Evolutionary conservation across 2,797 vertebrate genomes (phyloP).

Genomic region (Babyrousa celebensis): DNA sequence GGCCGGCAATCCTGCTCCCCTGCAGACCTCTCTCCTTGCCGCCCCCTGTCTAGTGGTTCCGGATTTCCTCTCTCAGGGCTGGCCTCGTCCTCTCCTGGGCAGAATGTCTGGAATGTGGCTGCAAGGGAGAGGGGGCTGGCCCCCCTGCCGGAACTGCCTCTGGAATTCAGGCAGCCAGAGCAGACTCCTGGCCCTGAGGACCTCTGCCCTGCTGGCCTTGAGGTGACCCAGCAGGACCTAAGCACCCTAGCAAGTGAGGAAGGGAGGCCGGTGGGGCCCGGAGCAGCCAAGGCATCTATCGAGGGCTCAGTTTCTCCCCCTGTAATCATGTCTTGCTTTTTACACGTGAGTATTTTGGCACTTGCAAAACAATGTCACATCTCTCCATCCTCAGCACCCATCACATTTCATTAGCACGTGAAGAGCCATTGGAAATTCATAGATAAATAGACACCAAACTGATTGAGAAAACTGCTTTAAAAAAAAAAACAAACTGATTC

Average conservation of each 20-base stretch:
- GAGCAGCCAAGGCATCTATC: neutral
- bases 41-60: neutral
- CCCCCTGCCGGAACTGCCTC: neutral
- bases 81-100: neutral
- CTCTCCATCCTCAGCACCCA: neutral
- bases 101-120: conserved; percentile 71
- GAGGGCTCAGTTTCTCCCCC: neutral
- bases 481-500: too few species aligned
- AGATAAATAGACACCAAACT: neutral
- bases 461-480: neutral
- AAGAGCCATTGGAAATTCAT: neutral
- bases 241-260: fast-evolving
- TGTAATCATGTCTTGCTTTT: neutral
- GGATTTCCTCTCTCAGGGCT: neutral
- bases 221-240: neutral
- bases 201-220: neutral
- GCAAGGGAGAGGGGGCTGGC: neutral
- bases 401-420: neutral
- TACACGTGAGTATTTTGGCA: neutral
- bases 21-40: neutral
- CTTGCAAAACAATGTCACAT: neutral
- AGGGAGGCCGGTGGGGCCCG: neutral
- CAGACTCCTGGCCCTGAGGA: neutral
- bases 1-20: neutral
- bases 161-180: conserved; percentile 36